Evolutionary conservation across 2,888 invertebrate species (phyloP), one percentile per base, ranked within the genome.

Genomic region (Entomobrya multifasciata): DNA sequence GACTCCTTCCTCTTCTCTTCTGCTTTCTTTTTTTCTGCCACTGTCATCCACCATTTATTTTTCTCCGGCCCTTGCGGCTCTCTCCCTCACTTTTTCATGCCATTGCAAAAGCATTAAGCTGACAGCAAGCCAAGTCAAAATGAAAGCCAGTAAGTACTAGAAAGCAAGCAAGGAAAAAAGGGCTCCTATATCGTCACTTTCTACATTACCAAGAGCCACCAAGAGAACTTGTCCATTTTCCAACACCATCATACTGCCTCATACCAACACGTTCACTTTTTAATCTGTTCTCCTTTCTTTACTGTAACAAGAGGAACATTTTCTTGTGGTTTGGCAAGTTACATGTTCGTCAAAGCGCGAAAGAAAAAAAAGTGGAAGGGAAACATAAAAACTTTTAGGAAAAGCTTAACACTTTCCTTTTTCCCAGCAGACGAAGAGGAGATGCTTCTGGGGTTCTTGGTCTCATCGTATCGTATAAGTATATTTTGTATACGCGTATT

Each of bases 31-130:
- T 49, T 30, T 44, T 47, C 36, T 80, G 55, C 67, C 52, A n/a
- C 47, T 80, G 80, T 80, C 80, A 80, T 70, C 70, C 47, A 25
- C 70, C 70, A 70, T 70, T 70, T 70, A 70, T 70, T 47, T 65
- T 65, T 30, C 65, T 36, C 65, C 36, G 36, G 65, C 65, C 65
- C 65, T 65, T 65, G 17, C 65, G 60, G 65, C 57, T 57, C 25
- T 25, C 57, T 57, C 4, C 25, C 22, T 57, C 22, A 57, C n/a
- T n/a, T 11, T 0, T 6, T 30, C 17, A 65, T 65, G 36, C 36
- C 65, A 36, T 27, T 30, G 65, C 70, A 70, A 70, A n/a, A n/a
- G 47, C 44, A 25, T 70, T 70, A 70, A 70, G 70, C 70, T 70
- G 70, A 70, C 70, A 67, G 67, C 67, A 22, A 70, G 70, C 47